Conservation (phyloP, 2,888 invertebrate species). For the Tetropium fuscum region DNA sequence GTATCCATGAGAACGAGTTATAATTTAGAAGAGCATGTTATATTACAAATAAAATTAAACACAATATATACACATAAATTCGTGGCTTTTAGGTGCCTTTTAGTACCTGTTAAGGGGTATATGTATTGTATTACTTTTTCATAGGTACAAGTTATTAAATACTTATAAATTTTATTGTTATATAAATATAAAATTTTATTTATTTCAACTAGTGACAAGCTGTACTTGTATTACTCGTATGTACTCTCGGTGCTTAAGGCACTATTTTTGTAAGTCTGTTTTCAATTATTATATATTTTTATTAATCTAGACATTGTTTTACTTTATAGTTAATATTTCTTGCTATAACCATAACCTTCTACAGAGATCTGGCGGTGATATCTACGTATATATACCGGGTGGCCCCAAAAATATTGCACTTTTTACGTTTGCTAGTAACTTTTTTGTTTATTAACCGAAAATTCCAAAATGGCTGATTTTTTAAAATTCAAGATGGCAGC, state of each 20-base stretch:
- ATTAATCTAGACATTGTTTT: background rate
- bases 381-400: too few relatives aligned
- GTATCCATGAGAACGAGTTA: conserved; percentile 23
- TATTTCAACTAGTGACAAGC: conserved; percentile 27
- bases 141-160: conserved; percentile 19
- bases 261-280: conserved; percentile 39
- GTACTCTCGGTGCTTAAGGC: conserved; percentile 14
- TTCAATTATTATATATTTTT: conserved; percentile 35
- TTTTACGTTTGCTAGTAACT: too few relatives aligned
- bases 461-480: too few relatives aligned
- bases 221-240: conserved; percentile 17
- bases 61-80: too few relatives aligned
- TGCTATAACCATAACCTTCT: background rate
- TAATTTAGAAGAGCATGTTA: conserved; percentile 30
- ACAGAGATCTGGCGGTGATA: too few relatives aligned
- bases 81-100: conserved; percentile 55
- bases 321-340: background rate
- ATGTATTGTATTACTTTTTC: conserved; percentile 23
- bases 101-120: conserved; percentile 14
- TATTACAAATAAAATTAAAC: conserved; percentile 13
- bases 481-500: too few relatives aligned
- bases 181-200: conserved; percentile 20
- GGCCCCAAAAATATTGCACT: too few relatives aligned
- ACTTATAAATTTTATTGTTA: conserved; percentile 15
- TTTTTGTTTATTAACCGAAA: too few relatives aligned